Evolutionary conservation across 53 echinoderm and acorn worm genomes (phyloP).

Genomic region (Holothuria leucospilota): DNA sequence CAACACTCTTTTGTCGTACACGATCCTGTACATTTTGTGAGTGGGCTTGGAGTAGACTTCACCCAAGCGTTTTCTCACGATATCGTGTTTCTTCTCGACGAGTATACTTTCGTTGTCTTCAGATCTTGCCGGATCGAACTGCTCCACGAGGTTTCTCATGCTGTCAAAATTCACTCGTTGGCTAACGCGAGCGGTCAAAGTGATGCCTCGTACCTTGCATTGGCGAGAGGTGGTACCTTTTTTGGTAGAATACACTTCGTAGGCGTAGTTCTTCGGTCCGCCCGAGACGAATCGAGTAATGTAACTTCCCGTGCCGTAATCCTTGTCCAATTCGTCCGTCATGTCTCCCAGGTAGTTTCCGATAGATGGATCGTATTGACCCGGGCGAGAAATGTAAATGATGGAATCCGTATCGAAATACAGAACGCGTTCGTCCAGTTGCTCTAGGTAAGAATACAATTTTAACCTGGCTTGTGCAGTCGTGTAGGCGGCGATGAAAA

Average conservation of each 20-base stretch:
- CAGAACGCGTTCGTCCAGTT: conserved; percentile 37
- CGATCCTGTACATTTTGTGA: conserved; percentile 22
- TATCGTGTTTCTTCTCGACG: conserved; percentile 29
- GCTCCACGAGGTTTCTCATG: background rate
- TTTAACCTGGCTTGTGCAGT: conserved; percentile 47
- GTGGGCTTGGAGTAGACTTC: background rate
- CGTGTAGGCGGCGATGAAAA: conserved; percentile 31
- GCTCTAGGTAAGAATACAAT: conserved; percentile 44
- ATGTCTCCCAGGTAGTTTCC: conserved; percentile 61
- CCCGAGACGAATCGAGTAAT: conserved; percentile 36
- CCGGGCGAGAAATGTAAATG: conserved; percentile 36
- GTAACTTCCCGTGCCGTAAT: conserved; percentile 49
- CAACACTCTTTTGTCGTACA: conserved; percentile 51
- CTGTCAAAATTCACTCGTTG: conserved; percentile 35
- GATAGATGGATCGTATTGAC: conserved; percentile 6
- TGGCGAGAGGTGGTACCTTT: background rate
- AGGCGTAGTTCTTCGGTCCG: conserved; percentile 62
- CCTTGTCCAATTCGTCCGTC: conserved; percentile 54
- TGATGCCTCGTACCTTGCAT: conserved; percentile 59
- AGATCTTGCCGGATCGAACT: background rate
- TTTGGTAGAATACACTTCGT: conserved; percentile 47
- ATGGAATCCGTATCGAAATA: too few relatives aligned
- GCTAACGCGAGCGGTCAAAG: conserved; percentile 7
- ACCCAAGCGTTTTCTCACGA: background rate
- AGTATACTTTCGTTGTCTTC: conserved; percentile 25